Evolutionary conservation across 2,888 invertebrate genomes (phyloP), one percentile per base, ranked within the genome.

Genomic region (Megaustenia siamemsis): DNA sequence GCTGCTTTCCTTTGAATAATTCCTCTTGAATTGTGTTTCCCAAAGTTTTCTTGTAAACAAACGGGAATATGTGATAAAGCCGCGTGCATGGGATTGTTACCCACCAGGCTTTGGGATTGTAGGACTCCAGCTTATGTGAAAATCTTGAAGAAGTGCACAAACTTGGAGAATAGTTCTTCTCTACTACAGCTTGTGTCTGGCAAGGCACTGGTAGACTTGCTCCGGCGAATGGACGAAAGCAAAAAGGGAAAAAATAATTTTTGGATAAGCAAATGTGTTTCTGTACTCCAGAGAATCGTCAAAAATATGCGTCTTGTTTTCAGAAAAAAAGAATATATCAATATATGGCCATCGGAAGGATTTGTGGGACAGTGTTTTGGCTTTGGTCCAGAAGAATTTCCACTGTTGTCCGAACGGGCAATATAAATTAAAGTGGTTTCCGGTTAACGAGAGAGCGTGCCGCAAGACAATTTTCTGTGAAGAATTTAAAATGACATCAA

Each of bases 301-400:
- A 84, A 84, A 88, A 24, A 91, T 83, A 84, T 91, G 90, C 8
- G 90, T 90, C 15, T 71, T 82, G 80, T 91, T 90, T 73, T 88
- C 89, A 4, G 45, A 76, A 84, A 87, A 91, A 86, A 91, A 90
- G 85, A 90, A 91, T 32, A 91, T 89, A 84, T 91, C 91, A 28
- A 91, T 85, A 83, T 88, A 91, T n/a, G 91, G 91, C 90, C 90
- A 91, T 10, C 88, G 88, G 82, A 87, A 89, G 12, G 85, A 84
- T 82, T 86, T 86, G 68, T 87, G 82, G 2, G 85, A 53, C 1
- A 90, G 80, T 15, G 88, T 87, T 18, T 84, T 83, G 40, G 78
- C 6, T 3, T 82, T 73, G 35, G 82, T 83, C 28, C 88, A 86
- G 82, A 88, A 90, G 76, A 90, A 90, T 77, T 91, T 90, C 90